These are phyloP conservation scores for Heliconius erato DNA, from an alignment of 2,888 invertebrate species.

Conservation along the genomic window DNA sequence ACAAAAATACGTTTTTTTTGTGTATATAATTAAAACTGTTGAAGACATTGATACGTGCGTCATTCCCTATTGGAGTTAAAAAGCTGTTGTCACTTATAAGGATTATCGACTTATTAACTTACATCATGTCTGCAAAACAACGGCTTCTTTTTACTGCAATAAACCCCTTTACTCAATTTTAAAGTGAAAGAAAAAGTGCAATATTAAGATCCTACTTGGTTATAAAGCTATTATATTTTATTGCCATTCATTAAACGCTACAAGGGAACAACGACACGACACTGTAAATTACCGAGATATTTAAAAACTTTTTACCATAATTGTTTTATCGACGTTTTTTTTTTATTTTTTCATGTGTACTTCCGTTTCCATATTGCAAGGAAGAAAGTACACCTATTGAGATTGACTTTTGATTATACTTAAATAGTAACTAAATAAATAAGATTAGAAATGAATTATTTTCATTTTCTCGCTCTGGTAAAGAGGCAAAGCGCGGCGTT, in stretches of 20 bases:
- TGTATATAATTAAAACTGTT: slow-evolving; percentile 8
- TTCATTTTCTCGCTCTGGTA: no score
- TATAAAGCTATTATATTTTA: slow-evolving; percentile 31
- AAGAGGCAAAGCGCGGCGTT: no score
- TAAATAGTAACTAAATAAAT: no score
- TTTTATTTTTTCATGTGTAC: not conserved
- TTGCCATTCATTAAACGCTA: slow-evolving; percentile 16
- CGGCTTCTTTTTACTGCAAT: slow-evolving; percentile 31
- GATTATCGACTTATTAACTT: slow-evolving; percentile 47
- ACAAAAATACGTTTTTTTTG: slow-evolving; percentile 2
- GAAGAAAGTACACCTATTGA: not conserved
- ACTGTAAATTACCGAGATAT: slow-evolving; percentile 13
- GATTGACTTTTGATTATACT: not conserved
- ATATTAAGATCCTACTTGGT: slow-evolving; percentile 28
- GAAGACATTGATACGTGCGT: slow-evolving; percentile 38
- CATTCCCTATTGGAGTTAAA: slow-evolving; percentile 31
- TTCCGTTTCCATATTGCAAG: not conserved
- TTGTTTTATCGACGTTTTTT: not conserved
- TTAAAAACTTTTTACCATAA: slow-evolving; percentile 10
- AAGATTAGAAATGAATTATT: no score
- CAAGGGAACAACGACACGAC: slow-evolving; percentile 7
- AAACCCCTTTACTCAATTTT: slow-evolving; percentile 20
- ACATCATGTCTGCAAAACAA: slow-evolving; percentile 34
- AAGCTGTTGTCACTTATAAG: slow-evolving; percentile 42
- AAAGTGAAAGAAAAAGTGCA: slow-evolving; percentile 13